These are phyloP conservation scores for Martes martes DNA, from an alignment of 2,113 vertebrate genomes.

Conservation along the genomic window DNA sequence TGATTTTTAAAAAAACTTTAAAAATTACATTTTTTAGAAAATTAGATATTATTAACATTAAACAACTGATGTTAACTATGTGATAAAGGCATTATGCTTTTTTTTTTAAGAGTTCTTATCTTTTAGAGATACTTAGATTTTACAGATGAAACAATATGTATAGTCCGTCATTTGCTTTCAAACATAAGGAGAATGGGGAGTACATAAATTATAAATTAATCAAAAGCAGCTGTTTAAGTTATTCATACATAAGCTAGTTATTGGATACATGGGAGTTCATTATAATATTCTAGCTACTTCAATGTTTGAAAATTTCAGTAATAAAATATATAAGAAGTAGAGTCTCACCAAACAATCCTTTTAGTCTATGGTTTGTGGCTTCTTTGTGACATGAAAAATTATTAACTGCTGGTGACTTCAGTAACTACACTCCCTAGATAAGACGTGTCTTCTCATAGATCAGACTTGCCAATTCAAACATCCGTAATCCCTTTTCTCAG, in stretches of 20 bases:
- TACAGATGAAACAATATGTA: neutral
- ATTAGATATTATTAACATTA: neutral
- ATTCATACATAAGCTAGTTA: neutral
- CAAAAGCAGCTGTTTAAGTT: neutral
- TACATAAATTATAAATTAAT: neutral
- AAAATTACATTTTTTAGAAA: neutral
- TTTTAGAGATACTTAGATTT: neutral
- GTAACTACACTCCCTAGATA: neutral
- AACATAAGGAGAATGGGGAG: neutral
- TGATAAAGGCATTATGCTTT: neutral
- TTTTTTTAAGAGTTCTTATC: neutral
- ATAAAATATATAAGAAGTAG: neutral
- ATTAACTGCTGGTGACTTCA: neutral
- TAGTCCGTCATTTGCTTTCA: neutral
- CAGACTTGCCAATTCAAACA: neutral
- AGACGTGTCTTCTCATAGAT: neutral
- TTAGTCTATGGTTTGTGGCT: neutral
- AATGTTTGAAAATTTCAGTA: neutral
- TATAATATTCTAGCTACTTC: neutral
- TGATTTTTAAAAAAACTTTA: neutral
- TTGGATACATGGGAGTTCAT: neutral
- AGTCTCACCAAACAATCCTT: neutral
- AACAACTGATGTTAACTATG: neutral
- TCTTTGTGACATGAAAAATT: neutral
- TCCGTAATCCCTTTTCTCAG: neutral